Evolutionary conservation across 1,140 invertebrate genomes (phyloP).

Genomic region (Drosophila dunni): DNA sequence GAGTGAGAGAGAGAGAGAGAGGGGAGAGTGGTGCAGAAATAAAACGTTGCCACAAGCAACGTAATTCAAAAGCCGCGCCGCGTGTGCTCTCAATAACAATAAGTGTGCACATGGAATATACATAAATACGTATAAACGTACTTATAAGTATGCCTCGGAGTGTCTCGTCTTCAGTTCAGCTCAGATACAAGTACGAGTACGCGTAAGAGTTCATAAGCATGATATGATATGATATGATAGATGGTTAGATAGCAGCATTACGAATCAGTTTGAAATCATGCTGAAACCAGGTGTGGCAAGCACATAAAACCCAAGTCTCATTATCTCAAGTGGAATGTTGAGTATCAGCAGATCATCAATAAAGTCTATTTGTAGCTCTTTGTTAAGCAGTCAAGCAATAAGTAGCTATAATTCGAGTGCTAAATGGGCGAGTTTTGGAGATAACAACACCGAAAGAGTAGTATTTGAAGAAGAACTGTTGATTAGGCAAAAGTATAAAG

Average conservation of each 20-base stretch:
- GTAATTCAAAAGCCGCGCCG: constrained; percentile 45
- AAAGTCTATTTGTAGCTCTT: constrained; percentile 10
- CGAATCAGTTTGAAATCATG: constrained; percentile 13
- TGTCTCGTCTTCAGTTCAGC: not conserved
- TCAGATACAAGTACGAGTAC: not conserved
- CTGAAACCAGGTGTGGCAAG: constrained; percentile 14
- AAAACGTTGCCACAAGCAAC: constrained; percentile 41
- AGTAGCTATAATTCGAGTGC: not conserved
- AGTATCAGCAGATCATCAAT: constrained; percentile 9
- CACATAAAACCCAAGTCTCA: constrained; percentile 3
- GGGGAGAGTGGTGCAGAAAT: not conserved
- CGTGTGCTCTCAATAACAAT: constrained; percentile 43
- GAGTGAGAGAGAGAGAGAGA: not conserved
- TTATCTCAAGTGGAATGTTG: constrained; percentile 15
- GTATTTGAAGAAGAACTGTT: not conserved
- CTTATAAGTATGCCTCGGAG: constrained; percentile 33
- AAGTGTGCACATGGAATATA: constrained; percentile 17
- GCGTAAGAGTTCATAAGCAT: not conserved
- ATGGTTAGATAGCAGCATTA: constrained; percentile 3
- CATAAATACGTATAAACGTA: constrained; percentile 35
- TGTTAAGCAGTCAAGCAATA: not conserved
- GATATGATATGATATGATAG: constrained; percentile 1
- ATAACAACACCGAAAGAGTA: not conserved
- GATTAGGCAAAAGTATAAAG: no score
- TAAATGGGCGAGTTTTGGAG: no score